Percentiles rank a stretch among this genome's conserved stretches.
Conservation (phyloP, 2,888 invertebrate genomes). For the Euproctis similis region DNA sequence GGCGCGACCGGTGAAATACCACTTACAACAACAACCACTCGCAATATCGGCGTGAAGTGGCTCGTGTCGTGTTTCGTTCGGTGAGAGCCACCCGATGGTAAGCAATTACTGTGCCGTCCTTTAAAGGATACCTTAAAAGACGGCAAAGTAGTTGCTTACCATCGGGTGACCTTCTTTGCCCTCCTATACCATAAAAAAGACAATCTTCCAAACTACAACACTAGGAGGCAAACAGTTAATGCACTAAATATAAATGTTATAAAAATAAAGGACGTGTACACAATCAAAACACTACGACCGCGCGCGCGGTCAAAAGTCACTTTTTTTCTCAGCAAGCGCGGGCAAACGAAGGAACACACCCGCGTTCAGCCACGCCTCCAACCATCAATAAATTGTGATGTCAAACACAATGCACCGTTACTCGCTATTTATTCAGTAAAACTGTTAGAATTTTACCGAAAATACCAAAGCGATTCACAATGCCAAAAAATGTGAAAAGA, state of each 20-base stretch:
- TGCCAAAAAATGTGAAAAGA: slow-evolving; percentile 13
- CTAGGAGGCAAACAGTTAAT: background rate
- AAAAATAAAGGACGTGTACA: background rate
- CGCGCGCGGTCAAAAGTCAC: slow-evolving; percentile 25
- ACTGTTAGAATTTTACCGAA: slow-evolving; percentile 24
- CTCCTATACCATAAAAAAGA: no score
- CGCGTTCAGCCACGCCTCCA: slow-evolving; percentile 41
- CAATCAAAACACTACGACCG: slow-evolving; percentile 15
- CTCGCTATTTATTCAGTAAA: slow-evolving; percentile 27
- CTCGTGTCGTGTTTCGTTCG: no score
- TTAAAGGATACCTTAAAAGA: no score
- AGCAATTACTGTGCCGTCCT: no score
- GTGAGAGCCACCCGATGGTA: no score
- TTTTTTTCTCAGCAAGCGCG: slow-evolving; percentile 24
- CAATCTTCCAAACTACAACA: background rate
- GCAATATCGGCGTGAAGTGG: no score
- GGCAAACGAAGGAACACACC: slow-evolving; percentile 34
- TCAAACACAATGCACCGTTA: slow-evolving; percentile 40
- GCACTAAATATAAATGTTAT: background rate
- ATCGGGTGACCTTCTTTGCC: no score
- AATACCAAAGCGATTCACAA: slow-evolving; percentile 9
- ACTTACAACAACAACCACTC: no score
- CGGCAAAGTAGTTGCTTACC: no score
- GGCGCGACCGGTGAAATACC: no score
- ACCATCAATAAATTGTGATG: slow-evolving; percentile 46